Percentiles rank a stretch among this genome's conserved stretches.
Evolutionary conservation across 2,888 invertebrate species (phyloP).

Genomic region (Nycteola revayana): DNA sequence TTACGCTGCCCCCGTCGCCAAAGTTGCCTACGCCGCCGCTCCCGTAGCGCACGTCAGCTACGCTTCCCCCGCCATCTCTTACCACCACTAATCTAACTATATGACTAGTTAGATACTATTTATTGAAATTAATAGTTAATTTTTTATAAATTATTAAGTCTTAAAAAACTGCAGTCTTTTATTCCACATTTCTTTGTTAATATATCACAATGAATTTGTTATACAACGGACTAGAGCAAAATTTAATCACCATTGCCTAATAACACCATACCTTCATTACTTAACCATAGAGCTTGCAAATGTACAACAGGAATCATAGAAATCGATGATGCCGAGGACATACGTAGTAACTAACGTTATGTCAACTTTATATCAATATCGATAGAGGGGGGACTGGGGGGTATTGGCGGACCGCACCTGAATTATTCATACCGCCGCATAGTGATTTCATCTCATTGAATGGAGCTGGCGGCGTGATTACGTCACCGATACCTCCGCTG

Average conservation of each 20-base stretch:
- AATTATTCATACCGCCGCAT: conserved; percentile 79
- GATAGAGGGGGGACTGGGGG: conserved; percentile 29
- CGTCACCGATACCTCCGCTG: conserved; percentile 73
- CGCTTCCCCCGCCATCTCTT: conserved; percentile 63
- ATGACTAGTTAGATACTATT: conserved; percentile 27
- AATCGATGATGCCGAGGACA: conserved; percentile 1
- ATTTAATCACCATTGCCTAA: too few relatives aligned
- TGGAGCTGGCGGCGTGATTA: conserved; percentile 72
- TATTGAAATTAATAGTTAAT: conserved; percentile 32
- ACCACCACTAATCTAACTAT: conserved; percentile 55
- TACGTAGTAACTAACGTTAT: conserved; percentile 34
- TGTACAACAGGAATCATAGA: background rate
- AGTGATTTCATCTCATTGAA: conserved; percentile 82
- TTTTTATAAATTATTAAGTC: conserved; percentile 36
- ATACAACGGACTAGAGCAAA: too few relatives aligned
- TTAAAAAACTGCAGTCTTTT: too few relatives aligned
- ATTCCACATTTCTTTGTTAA: too few relatives aligned
- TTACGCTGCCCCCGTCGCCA: conserved; percentile 28
- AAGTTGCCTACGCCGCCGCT: conserved; percentile 28
- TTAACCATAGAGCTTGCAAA: too few relatives aligned
- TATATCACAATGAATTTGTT: too few relatives aligned
- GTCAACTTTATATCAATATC: conserved; percentile 58
- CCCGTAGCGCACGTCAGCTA: conserved; percentile 36
- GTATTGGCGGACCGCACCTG: conserved; percentile 59
- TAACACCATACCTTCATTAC: too few relatives aligned